Percentiles rank a stretch among this genome's conserved stretches.
Evolutionary conservation across 2,113 vertebrate genomes (phyloP).

Genomic region (Vulpes vulpes): DNA sequence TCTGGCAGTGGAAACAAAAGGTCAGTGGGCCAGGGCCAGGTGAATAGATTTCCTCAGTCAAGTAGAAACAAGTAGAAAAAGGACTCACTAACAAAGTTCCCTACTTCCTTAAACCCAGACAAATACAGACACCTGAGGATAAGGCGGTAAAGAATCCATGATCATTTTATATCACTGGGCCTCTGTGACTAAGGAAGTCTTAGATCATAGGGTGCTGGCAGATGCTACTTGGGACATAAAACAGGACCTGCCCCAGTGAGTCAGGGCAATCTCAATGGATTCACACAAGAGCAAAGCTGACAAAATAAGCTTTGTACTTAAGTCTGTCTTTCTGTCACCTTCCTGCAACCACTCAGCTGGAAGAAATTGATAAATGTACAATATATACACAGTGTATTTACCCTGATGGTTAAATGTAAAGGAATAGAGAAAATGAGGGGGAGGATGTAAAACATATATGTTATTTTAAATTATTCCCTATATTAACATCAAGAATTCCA

Average conservation of each 20-base stretch:
- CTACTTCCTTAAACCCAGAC: background rate
- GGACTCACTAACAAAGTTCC: background rate
- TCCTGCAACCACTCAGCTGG: background rate
- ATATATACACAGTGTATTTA: background rate
- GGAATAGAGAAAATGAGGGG: background rate
- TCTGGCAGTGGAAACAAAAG: conserved; percentile 43
- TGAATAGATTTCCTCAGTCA: conserved; percentile 48
- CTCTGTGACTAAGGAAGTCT: background rate
- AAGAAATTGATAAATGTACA: background rate
- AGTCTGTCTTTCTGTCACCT: background rate
- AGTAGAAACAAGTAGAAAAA: background rate
- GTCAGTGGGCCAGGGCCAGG: background rate
- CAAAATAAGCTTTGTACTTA: background rate
- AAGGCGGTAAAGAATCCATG: background rate
- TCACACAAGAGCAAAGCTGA: background rate
- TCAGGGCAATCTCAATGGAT: background rate
- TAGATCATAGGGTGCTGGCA: background rate
- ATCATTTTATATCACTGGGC: background rate
- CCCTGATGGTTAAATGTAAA: background rate
- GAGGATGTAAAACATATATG: background rate
- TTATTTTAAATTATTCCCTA: background rate
- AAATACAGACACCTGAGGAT: background rate
- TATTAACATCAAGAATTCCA: background rate
- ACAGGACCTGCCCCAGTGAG: background rate
- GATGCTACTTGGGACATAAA: background rate